A percentile compares a stretch with the other conserved stretches of the same genome.
phyloP scores from a whole-genome alignment of 2,113 vertebrate genomes.

The Notarius quadriscutis region DNA sequence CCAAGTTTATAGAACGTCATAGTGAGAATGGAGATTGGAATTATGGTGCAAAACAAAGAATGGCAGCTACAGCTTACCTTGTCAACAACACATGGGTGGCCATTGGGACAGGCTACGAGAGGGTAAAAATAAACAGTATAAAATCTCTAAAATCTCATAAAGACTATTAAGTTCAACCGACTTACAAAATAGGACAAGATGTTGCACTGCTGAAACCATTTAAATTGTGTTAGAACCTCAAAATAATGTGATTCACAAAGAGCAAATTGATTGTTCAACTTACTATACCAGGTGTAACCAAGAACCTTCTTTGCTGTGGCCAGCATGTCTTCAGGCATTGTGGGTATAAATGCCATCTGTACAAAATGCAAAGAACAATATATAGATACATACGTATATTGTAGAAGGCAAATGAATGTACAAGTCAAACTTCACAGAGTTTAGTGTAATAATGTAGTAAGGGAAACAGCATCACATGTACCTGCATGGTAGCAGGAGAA shows the following conservation, averaged over 20 bases:
- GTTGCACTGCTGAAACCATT: neutral
- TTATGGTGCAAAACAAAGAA: neutral
- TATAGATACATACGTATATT: neutral
- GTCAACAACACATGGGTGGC: slow-evolving; percentile 83
- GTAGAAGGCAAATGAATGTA: neutral
- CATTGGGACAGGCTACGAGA: slow-evolving; percentile 79
- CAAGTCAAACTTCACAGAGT: neutral
- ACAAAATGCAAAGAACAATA: slow-evolving; percentile 11
- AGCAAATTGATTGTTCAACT: slow-evolving; percentile 65
- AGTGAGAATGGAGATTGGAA: too few relatives aligned
- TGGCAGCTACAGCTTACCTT: slow-evolving; percentile 71
- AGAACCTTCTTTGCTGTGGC: slow-evolving; percentile 66
- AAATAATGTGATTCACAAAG: neutral
- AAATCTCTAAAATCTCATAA: neutral
- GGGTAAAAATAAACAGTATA: neutral
- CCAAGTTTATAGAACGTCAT: neutral
- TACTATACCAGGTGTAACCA: slow-evolving; percentile 81
- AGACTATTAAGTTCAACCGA: neutral
- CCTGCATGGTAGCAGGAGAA: slow-evolving; percentile 77
- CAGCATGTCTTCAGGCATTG: slow-evolving; percentile 87
- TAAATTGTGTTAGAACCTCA: neutral
- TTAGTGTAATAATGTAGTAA: neutral
- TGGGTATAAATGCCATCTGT: slow-evolving; percentile 84
- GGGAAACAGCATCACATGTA: slow-evolving; percentile 55
- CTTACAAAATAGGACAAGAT: neutral